Evolutionary conservation across 1,140 invertebrate species (phyloP).

Genomic region (Calephelis nemesis): DNA sequence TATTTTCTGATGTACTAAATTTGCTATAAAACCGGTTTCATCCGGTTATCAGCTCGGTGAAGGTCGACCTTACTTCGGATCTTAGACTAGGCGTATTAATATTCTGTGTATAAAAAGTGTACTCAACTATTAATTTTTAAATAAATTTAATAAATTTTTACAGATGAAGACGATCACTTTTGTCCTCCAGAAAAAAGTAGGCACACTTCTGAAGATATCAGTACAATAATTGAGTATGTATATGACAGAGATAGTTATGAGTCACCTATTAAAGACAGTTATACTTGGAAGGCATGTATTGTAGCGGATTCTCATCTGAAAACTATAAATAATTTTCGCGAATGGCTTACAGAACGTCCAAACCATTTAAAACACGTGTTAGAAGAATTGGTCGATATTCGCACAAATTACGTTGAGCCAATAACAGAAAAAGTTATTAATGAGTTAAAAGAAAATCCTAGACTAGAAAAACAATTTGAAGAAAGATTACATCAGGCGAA

Average conservation of each 20-base stretch:
- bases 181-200: slow-evolving; percentile 32
- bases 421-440: slow-evolving; percentile 23
- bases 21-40: too few relatives aligned
- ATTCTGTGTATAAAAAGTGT: background rate
- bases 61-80: too few relatives aligned
- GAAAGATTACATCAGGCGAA: slow-evolving; percentile 21
- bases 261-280: slow-evolving; percentile 26
- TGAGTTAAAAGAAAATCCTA: slow-evolving; percentile 27
- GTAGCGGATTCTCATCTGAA: slow-evolving; percentile 31
- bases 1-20: too few relatives aligned
- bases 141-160: background rate
- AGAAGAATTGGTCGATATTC: slow-evolving; percentile 29
- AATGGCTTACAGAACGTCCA: slow-evolving; percentile 35
- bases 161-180: background rate
- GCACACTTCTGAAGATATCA: slow-evolving; percentile 31
- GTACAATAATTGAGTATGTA: slow-evolving; percentile 32
- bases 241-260: slow-evolving; percentile 25
- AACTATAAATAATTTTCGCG: slow-evolving; percentile 28
- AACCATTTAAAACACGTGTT: slow-evolving; percentile 44
- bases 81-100: background rate
- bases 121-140: too few relatives aligned
- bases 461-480: slow-evolving; percentile 25
- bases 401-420: slow-evolving; percentile 27
- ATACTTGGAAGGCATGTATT: slow-evolving; percentile 21
- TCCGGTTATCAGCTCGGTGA: too few relatives aligned